A percentile compares a stretch with the other conserved stretches of the same genome.
phyloP scores from a whole-genome alignment of 2,797 vertebrate genomes.

The Enteromius treurensis region DNA sequence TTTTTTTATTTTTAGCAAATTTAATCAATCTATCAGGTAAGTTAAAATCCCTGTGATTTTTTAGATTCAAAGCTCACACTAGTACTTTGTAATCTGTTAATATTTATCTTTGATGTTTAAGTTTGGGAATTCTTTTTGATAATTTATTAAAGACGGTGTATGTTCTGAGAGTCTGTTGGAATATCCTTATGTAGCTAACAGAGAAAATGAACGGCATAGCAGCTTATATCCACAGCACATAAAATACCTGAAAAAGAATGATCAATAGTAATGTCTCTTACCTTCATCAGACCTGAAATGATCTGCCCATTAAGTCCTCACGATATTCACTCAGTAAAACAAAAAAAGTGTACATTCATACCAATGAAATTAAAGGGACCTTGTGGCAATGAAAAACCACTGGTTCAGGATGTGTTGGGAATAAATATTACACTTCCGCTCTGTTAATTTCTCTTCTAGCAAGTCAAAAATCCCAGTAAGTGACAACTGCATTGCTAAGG shows the following conservation, averaged over 20 bases:
- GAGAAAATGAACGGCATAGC: not conserved
- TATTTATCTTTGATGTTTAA: slow-evolving; percentile 58
- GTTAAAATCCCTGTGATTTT: slow-evolving; percentile 1
- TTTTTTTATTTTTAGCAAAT: not conserved
- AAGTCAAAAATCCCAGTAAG: not conserved
- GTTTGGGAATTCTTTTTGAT: slow-evolving; percentile 58
- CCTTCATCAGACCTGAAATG: slow-evolving; percentile 20
- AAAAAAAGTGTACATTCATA: not conserved
- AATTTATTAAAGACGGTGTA: slow-evolving; percentile 47
- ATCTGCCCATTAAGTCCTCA: not conserved
- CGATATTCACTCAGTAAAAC: not conserved
- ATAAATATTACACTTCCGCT: not conserved
- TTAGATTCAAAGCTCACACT: slow-evolving; percentile 20
- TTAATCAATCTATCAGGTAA: not conserved
- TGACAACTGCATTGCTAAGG: slow-evolving; percentile 22
- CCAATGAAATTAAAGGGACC: not conserved
- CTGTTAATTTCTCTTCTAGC: not conserved
- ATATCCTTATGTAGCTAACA: slow-evolving; percentile 46
- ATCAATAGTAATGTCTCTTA: slow-evolving; percentile 18
- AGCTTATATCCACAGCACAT: not conserved
- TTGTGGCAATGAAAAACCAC: not conserved
- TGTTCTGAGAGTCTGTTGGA: slow-evolving; percentile 38
- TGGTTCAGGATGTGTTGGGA: not conserved
- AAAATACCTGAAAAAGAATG: not conserved
- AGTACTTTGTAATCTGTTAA: slow-evolving; percentile 45